Evolutionary conservation across 2,888 invertebrate genomes (phyloP), one percentile per base, ranked within the genome.

Genomic region (Bugula neritina): DNA sequence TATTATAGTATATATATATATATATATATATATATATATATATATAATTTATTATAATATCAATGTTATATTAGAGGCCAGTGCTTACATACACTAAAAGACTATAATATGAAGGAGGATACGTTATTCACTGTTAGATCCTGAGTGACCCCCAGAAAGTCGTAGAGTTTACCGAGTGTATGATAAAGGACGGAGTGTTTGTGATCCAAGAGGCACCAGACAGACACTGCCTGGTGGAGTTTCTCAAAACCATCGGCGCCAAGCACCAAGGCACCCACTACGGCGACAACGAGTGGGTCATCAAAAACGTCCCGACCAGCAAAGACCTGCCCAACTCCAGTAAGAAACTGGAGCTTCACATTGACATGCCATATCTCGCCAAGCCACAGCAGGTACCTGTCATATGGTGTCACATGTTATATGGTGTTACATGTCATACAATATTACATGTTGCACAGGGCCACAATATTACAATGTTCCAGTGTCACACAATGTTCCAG

Each of bases 301-400:
- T 63, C n/a, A 31, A 63, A 34, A 63, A 63, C 27, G 31, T 63
- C 2, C 63, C 63, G 3, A 63, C 63, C 29, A 63, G 63, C 34
- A 63, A 63, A 31, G 63, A 63, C 34, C 27, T 63, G 34, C 63
- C 63, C 27, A 63, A 63, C n/a, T 63, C 63, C 29, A 63, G 63
- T 31, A 63, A 63, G 34, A 63, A 63, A 63, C 31, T 63, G 31
- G 63, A 63, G 31, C 31, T 63, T 13, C 63, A 63, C n/a, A 63
- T 63, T 10, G 63, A 63, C 63, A 63, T 63, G 63, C 63, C 63
- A 13, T 63, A 63, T 27, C 63, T 63, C 10, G 63, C 31, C 63
- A 63, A 63, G n/a, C 63, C 63, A 13, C 63, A 63, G 34, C 63
- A 63, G 63, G 63, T 63, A 43, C 43, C n/a, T n/a, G n/a, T n/a